These are phyloP conservation scores for Mus spicilegus DNA, from an alignment of 2,113 vertebrate species.

Conservation along the genomic window DNA sequence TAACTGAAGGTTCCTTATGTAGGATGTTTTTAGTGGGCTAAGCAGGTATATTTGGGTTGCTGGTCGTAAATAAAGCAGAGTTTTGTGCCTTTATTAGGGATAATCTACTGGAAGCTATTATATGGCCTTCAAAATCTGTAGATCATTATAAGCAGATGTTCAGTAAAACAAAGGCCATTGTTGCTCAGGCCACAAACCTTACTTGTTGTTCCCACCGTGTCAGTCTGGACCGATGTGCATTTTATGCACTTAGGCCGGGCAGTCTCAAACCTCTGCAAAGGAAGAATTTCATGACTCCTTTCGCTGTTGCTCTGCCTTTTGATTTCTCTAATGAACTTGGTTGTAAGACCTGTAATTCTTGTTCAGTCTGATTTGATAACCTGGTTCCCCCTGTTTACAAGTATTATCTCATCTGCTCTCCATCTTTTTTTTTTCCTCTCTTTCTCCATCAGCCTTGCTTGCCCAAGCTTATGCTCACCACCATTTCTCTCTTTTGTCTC, in stretches of 20 bases:
- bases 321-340: not conserved
- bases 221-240: not conserved
- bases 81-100: conserved; percentile 32
- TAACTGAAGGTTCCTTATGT: not conserved
- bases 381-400: not conserved
- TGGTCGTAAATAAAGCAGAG: conserved; percentile 28
- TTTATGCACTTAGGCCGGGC: not conserved
- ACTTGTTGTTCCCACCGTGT: not conserved
- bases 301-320: not conserved
- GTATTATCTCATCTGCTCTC: not conserved
- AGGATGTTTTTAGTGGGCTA: not conserved
- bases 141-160: not conserved
- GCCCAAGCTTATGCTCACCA: not conserved
- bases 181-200: not conserved
- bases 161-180: not conserved
- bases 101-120: conserved; percentile 36
- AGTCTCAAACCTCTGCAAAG: not conserved
- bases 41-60: not conserved
- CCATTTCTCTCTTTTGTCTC: not conserved
- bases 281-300: not conserved
- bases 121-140: not conserved
- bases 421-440: not conserved
- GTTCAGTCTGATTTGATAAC: not conserved
- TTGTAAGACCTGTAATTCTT: not conserved
- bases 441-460: too few species aligned